phyloP scores from a whole-genome alignment of 1,140 invertebrate species.

The Cylas formicarius region DNA sequence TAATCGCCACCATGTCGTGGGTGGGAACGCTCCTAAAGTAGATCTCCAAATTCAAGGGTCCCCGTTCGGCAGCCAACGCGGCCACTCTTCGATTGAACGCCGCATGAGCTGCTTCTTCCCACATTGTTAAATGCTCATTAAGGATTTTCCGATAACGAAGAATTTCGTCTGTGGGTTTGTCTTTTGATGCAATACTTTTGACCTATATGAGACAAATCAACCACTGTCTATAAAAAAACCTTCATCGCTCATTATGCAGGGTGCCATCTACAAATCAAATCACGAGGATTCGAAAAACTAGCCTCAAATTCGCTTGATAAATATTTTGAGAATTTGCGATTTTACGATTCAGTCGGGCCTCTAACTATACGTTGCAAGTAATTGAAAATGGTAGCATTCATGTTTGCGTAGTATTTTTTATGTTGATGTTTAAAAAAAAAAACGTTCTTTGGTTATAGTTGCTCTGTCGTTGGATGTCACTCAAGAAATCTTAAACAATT shows the following conservation, averaged over 20 bases:
- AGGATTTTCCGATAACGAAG: constrained; percentile 49
- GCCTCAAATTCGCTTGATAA: too few species aligned
- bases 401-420: too few species aligned
- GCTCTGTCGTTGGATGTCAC: too few species aligned
- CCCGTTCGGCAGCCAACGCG: constrained; percentile 48
- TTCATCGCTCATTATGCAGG: not conserved
- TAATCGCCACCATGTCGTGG: constrained; percentile 35
- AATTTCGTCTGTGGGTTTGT: constrained; percentile 22
- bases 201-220: constrained; percentile 9
- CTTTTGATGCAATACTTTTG: constrained; percentile 30
- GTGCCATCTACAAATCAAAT: too few species aligned
- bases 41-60: constrained; percentile 58
- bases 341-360: too few species aligned
- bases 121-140: constrained; percentile 53
- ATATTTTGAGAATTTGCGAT: too few species aligned
- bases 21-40: constrained; percentile 51
- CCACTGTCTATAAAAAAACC: not conserved
- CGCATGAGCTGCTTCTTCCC: constrained; percentile 53
- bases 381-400: too few species aligned
- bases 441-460: too few species aligned
- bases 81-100: constrained; percentile 63
- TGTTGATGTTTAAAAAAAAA: too few species aligned
- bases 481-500: too few species aligned
- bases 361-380: too few species aligned
- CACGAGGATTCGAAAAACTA: too few species aligned